Conservation (phyloP, 2,797 vertebrate genomes). For the Megalops cyprinoides region DNA sequence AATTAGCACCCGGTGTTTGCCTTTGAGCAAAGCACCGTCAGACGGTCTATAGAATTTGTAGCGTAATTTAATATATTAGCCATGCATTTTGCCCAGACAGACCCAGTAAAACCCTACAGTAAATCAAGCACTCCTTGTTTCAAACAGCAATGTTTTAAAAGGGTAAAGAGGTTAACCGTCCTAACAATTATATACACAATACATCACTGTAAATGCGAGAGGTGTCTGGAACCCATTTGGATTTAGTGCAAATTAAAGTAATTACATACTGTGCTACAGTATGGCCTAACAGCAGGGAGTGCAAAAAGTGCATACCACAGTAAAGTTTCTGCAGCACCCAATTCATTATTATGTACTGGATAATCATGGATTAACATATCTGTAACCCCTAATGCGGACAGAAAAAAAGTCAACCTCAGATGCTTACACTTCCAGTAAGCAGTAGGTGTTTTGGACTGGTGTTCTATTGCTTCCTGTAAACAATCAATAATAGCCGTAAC, state of each 20-base stretch:
- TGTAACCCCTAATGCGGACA: too few species aligned
- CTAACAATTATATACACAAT: constrained; percentile 12
- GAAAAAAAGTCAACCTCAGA: too few species aligned
- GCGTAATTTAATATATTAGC: neutral
- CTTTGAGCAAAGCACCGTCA: constrained; percentile 17
- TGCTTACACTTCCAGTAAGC: too few species aligned
- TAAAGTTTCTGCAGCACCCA: neutral
- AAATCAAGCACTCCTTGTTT: constrained; percentile 17
- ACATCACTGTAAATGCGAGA: constrained; percentile 14
- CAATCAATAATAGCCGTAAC: neutral
- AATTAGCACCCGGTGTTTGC: constrained; percentile 22
- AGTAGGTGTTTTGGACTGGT: neutral
- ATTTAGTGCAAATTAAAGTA: constrained; percentile 50
- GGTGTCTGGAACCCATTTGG: constrained; percentile 46
- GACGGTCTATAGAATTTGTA: constrained; percentile 23
- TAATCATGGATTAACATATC: too few species aligned
- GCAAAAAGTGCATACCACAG: neutral
- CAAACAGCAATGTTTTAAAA: constrained; percentile 12
- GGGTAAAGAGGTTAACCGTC: neutral
- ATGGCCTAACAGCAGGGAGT: constrained; percentile 51
- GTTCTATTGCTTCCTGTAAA: neutral
- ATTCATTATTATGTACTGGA: too few species aligned
- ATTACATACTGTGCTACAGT: constrained; percentile 51
- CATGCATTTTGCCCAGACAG: neutral
- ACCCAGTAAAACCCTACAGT: constrained; percentile 32